These are phyloP conservation scores for Diglossa cyanea DNA, from an alignment of 2,797 vertebrate species.

Conservation along the genomic window DNA sequence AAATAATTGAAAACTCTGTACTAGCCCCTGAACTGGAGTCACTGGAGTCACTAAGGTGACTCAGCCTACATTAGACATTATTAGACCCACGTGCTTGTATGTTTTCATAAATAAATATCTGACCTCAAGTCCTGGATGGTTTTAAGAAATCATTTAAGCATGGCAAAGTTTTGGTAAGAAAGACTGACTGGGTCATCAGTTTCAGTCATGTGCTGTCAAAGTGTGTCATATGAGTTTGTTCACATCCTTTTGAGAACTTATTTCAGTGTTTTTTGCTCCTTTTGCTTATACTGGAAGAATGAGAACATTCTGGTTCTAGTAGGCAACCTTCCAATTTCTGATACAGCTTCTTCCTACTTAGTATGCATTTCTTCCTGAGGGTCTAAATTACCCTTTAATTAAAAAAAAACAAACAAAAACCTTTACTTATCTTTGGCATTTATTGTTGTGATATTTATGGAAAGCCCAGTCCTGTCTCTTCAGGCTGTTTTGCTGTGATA, in stretches of 20 bases:
- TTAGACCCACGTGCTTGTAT: background rate
- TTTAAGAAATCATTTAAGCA: background rate
- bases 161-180: background rate
- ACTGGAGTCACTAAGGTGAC: background rate
- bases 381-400: background rate
- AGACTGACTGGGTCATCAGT: background rate
- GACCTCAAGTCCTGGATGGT: background rate
- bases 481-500: background rate
- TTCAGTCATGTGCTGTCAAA: background rate
- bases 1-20: background rate
- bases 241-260: background rate
- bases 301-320: background rate
- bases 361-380: background rate
- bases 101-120: background rate
- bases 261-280: background rate
- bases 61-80: background rate
- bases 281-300: background rate
- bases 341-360: background rate
- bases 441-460: background rate
- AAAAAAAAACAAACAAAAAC: background rate
- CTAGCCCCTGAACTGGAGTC: background rate
- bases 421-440: background rate
- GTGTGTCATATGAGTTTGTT: background rate
- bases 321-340: background rate
- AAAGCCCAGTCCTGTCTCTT: background rate